Percentiles rank a stretch among this genome's conserved stretches.
These are phyloP conservation scores for Hepsetus odoe DNA, from an alignment of 2,113 vertebrate genomes.

Conservation along the genomic window DNA sequence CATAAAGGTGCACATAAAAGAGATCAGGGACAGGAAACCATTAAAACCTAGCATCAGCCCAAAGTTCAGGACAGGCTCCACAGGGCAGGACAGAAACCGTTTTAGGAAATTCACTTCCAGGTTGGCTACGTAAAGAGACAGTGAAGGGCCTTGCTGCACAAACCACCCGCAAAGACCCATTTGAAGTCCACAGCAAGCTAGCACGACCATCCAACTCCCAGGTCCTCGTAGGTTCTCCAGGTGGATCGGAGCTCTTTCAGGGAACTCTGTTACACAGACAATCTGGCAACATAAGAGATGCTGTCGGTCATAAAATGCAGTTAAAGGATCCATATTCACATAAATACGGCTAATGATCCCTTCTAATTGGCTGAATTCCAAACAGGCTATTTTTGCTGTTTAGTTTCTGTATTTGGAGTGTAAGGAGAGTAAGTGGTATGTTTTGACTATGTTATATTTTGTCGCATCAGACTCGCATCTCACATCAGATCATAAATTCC, in stretches of 20 bases:
- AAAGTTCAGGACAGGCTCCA: conserved; percentile 70
- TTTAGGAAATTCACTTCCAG: conserved; percentile 68
- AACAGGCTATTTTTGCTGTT: too few relatives aligned
- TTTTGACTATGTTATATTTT: too few relatives aligned
- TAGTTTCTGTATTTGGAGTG: too few relatives aligned
- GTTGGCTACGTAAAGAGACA: conserved; percentile 53
- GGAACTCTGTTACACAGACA: conserved; percentile 75
- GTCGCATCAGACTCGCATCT: too few relatives aligned
- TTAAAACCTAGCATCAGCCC: conserved; percentile 76
- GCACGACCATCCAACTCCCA: conserved; percentile 68
- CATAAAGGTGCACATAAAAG: conserved; percentile 90
- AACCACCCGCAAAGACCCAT: conserved; percentile 72
- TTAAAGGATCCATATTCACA: not conserved
- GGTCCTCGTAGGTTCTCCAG: conserved; percentile 63
- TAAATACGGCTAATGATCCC: not conserved
- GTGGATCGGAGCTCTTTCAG: conserved; percentile 60
- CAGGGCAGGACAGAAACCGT: conserved; percentile 73
- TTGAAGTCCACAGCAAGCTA: conserved; percentile 71
- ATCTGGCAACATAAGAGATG: conserved; percentile 69
- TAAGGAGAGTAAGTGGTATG: too few relatives aligned
- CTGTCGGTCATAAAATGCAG: not conserved
- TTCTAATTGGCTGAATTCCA: too few relatives aligned
- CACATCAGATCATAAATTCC: too few relatives aligned
- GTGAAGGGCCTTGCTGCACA: conserved; percentile 42
- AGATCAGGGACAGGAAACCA: conserved; percentile 67